Evolutionary conservation across 2,797 vertebrate species (phyloP).

Genomic region (Chelidonichthys spinosus): DNA sequence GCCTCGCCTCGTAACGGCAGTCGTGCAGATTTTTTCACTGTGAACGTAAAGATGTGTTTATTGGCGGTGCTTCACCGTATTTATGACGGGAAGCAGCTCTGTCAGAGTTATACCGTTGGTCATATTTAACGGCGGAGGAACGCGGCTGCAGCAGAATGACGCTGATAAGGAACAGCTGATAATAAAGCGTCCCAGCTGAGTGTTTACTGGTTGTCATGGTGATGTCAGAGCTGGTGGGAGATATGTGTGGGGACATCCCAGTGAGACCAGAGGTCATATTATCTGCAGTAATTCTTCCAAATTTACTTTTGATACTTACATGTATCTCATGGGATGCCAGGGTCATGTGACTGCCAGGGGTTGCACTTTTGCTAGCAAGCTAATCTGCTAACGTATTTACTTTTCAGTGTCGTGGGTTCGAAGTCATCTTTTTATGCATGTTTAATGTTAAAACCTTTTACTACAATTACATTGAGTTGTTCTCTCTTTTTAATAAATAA

Average conservation of each 20-base stretch:
- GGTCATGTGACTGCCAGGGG: neutral
- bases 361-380: neutral
- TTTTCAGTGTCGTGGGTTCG: neutral
- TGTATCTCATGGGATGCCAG: neutral
- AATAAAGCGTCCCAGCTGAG: conserved; percentile 26
- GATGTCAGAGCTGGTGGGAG: conserved; percentile 19
- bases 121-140: conserved; percentile 41
- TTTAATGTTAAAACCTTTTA: neutral
- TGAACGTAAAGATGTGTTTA: conserved; percentile 39
- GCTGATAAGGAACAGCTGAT: conserved; percentile 50
- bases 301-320: neutral
- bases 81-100: conserved; percentile 44
- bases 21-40: conserved; percentile 13
- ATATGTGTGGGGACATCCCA: conserved; percentile 14
- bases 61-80: conserved; percentile 28
- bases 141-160: conserved; percentile 33
- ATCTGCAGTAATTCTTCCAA: conserved; percentile 7
- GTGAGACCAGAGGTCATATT: conserved; percentile 24
- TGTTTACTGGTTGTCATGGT: conserved; percentile 37
- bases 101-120: conserved; percentile 29
- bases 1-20: neutral
- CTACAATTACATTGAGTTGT: neutral
- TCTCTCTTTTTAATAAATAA: neutral
- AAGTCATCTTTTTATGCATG: neutral
- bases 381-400: conserved; percentile 1